Conservation (phyloP, 2,888 invertebrate genomes). For the Thyatira batis region DNA sequence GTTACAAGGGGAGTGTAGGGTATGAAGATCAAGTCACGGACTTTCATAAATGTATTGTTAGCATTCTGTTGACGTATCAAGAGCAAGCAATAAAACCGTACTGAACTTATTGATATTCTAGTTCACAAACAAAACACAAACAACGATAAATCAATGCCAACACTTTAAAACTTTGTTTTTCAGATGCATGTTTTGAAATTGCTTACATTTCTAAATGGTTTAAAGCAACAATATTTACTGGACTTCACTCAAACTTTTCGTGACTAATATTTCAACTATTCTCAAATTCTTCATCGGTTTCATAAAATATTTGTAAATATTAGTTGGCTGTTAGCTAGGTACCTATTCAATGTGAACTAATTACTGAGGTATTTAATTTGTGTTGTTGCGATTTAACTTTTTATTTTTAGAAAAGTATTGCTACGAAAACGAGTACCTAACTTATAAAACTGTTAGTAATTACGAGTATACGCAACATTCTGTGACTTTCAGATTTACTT, state of each 20-base stretch:
- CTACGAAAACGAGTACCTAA: too few species aligned
- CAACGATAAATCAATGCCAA: background rate
- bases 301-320: background rate
- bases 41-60: background rate
- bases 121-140: background rate
- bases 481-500: too few species aligned
- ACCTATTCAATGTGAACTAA: background rate
- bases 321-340: background rate
- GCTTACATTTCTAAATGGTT: background rate
- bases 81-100: background rate
- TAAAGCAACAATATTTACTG: background rate
- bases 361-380: background rate
- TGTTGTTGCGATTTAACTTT: too few species aligned
- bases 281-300: background rate
- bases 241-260: background rate
- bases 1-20: background rate
- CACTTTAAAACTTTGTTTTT: background rate
- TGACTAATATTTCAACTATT: background rate
- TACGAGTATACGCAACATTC: too few species aligned
- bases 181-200: background rate
- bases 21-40: background rate
- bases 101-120: background rate
- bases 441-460: too few species aligned
- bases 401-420: too few species aligned
- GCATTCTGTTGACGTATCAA: background rate